Percentiles rank a stretch among this genome's conserved stretches.
phyloP scores from a whole-genome alignment of 2,888 invertebrate genomes.

The Noctua janthina region DNA sequence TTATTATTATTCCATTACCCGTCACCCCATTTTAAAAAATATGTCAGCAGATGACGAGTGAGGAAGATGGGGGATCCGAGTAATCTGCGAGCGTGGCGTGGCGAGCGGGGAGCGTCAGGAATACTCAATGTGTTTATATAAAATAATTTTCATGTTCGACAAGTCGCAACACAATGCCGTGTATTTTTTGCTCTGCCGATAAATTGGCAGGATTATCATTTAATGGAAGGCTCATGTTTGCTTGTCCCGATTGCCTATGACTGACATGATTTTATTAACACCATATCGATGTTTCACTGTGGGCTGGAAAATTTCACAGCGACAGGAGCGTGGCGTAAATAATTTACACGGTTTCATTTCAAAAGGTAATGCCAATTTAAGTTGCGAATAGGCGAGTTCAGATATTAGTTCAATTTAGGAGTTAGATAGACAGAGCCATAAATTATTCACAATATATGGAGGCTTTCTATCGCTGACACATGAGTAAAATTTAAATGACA shows the following conservation, averaged over 20 bases:
- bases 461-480: constrained; percentile 79
- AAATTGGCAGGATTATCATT: constrained; percentile 90
- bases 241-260: constrained; percentile 88
- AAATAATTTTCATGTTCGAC: constrained; percentile 90
- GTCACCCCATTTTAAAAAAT: constrained; percentile 90
- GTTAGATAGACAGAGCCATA: constrained; percentile 81
- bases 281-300: constrained; percentile 82
- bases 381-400: constrained; percentile 79
- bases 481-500: constrained; percentile 80
- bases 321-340: constrained; percentile 77
- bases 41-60: constrained; percentile 89
- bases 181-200: constrained; percentile 89
- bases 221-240: constrained; percentile 90
- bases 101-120: constrained; percentile 80
- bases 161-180: constrained; percentile 88
- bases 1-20: constrained; percentile 90
- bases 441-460: constrained; percentile 81
- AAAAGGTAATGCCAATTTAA: constrained; percentile 83
- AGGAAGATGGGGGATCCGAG: constrained; percentile 80
- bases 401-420: constrained; percentile 82
- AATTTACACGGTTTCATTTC: constrained; percentile 82
- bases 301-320: constrained; percentile 78
- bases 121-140: constrained; percentile 90
- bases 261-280: constrained; percentile 89
- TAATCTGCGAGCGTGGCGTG: constrained; percentile 75